These are phyloP conservation scores for Falco concolor DNA, from an alignment of 2,797 vertebrate genomes.

Conservation along the genomic window DNA sequence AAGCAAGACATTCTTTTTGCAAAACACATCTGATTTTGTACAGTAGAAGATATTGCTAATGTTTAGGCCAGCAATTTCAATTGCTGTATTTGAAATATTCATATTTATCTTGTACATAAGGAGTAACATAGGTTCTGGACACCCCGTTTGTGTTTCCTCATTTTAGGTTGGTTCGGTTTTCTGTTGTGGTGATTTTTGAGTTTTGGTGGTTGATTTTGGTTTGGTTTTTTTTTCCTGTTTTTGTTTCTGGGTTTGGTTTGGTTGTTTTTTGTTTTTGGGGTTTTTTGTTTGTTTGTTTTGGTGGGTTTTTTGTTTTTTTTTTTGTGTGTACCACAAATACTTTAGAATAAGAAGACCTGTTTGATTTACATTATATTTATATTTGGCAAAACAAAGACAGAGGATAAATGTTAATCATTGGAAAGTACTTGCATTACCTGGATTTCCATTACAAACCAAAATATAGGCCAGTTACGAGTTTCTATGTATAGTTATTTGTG, in stretches of 20 bases:
- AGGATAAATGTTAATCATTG: conserved; percentile 9
- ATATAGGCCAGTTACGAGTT: conserved; percentile 67
- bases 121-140: background rate
- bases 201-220: background rate
- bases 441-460: conserved; percentile 40
- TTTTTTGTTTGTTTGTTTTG: background rate
- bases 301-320: background rate
- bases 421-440: conserved; percentile 41
- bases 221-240: background rate
- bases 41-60: background rate
- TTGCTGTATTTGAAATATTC: background rate
- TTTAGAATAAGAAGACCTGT: background rate
- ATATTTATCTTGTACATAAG: background rate
- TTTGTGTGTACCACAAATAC: background rate
- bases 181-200: background rate
- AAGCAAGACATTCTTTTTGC: background rate
- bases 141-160: fast-evolving
- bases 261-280: background rate
- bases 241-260: background rate
- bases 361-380: background rate
- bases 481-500: conserved; percentile 80
- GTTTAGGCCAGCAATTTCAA: background rate
- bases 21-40: background rate
- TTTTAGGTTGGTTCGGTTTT: background rate
- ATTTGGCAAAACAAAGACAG: background rate